Conservation (phyloP, 92 coral and sea anemone genomes). For the Phenganax subtilis region DNA sequence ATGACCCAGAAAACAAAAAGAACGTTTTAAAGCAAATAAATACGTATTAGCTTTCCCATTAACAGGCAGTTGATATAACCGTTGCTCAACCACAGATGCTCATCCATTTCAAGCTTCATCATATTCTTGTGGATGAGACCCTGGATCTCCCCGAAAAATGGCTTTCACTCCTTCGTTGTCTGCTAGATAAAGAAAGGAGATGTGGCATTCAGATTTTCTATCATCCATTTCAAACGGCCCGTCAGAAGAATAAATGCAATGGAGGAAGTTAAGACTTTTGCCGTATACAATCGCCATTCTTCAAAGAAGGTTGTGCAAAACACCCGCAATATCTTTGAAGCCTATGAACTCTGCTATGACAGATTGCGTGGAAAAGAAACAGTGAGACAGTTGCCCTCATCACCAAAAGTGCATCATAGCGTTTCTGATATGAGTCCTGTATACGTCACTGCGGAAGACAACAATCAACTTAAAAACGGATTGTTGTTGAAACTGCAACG, state of each 20-base stretch:
- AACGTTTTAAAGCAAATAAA: not conserved
- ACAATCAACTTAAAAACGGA: not conserved
- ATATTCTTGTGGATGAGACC: conserved; percentile 46
- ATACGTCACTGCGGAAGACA: not conserved
- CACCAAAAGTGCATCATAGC: conserved; percentile 1
- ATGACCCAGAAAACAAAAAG: no score
- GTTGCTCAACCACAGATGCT: not conserved
- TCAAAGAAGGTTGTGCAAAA: conserved; percentile 5
- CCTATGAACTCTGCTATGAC: not conserved
- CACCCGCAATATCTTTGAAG: conserved; percentile 8
- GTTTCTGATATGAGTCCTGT: conserved; percentile 9
- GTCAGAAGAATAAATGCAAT: not conserved
- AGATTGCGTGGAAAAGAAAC: not conserved
- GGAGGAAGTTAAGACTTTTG: not conserved
- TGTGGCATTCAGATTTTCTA: not conserved
- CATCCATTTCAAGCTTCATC: not conserved
- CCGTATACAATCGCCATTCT: no score
- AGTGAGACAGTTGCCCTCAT: no score
- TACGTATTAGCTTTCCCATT: not conserved
- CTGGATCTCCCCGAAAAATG: conserved; percentile 40
- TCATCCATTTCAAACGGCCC: conserved; percentile 21
- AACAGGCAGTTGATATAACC: not conserved
- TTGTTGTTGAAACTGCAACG: not conserved
- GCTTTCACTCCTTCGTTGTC: conserved; percentile 7
- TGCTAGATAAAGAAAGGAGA: not conserved